Percentiles rank a stretch among this genome's conserved stretches.
phyloP scores from a whole-genome alignment of 2,888 invertebrate species.

The Sesamia inferens region DNA sequence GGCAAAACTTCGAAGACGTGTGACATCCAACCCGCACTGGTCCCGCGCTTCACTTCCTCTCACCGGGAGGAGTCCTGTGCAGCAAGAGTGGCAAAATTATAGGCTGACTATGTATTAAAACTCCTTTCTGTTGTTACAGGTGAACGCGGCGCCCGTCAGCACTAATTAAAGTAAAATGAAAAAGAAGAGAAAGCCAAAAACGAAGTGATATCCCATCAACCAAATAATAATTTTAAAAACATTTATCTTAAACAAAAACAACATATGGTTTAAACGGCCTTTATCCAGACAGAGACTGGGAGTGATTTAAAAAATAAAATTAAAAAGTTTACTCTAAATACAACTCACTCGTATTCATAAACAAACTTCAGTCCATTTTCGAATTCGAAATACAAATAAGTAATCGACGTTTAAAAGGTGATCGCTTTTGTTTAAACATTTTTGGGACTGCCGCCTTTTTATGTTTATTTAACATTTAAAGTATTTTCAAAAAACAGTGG shows the following conservation, averaged over 20 bases:
- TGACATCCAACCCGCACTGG: no score
- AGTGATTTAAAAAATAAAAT: constrained; percentile 59
- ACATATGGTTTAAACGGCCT: constrained; percentile 62
- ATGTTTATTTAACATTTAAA: constrained; percentile 77
- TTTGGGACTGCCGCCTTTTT: constrained; percentile 83
- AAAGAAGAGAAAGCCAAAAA: constrained; percentile 85
- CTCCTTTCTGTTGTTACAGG: constrained; percentile 75
- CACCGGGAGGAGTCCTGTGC: no score
- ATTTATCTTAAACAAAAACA: constrained; percentile 63
- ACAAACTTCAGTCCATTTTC: constrained; percentile 75
- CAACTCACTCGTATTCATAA: constrained; percentile 67
- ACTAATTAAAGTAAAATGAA: constrained; percentile 79
- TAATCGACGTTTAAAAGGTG: constrained; percentile 84
- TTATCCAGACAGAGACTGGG: constrained; percentile 83
- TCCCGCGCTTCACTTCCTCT: no score
- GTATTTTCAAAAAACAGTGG: constrained; percentile 74
- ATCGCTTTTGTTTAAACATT: constrained; percentile 84
- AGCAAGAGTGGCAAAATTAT: no score
- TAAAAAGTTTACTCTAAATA: constrained; percentile 64
- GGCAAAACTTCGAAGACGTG: no score
- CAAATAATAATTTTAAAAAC: constrained; percentile 47
- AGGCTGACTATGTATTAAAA: constrained; percentile 6
- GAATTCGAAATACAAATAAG: constrained; percentile 83
- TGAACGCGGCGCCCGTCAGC: constrained; percentile 51
- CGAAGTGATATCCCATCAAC: constrained; percentile 43